Percentiles rank a stretch among this genome's conserved stretches.
Conservation (phyloP, 2,797 vertebrate genomes). For the Helicolenus hilgendorfi region DNA sequence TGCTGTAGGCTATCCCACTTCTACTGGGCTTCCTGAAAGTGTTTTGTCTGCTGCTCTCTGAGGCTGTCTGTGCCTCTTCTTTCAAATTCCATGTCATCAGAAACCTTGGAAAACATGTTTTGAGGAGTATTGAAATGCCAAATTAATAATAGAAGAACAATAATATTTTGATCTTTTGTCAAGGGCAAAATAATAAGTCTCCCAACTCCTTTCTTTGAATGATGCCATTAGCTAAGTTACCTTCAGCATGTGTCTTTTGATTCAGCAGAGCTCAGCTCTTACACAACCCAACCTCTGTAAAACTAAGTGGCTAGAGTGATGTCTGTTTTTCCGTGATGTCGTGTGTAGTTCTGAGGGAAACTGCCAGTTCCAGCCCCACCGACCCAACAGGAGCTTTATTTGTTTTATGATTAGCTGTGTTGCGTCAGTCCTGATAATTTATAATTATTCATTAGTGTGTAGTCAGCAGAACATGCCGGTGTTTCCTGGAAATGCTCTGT, state of each 20-base stretch:
- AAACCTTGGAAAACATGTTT: not conserved
- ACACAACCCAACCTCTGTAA: constrained; percentile 6
- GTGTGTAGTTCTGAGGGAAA: constrained; percentile 2
- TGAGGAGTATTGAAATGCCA: not conserved
- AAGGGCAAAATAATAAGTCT: not conserved
- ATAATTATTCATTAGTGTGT: constrained; percentile 7
- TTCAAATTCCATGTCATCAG: not conserved
- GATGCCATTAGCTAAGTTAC: not conserved
- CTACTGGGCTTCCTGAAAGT: not conserved
- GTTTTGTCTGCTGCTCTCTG: not conserved
- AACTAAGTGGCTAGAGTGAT: constrained; percentile 16
- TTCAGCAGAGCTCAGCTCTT: not conserved
- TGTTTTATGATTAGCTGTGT: constrained; percentile 46
- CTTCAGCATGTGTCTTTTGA: not conserved
- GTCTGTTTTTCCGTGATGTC: constrained; percentile 47
- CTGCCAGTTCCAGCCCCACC: not conserved
- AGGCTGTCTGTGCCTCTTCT: not conserved
- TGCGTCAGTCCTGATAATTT: constrained; percentile 33
- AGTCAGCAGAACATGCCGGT: not conserved
- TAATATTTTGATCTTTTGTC: not conserved
- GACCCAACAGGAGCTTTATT: constrained; percentile 35
- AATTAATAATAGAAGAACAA: not conserved
- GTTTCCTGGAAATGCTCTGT: not conserved
- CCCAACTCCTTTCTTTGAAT: not conserved
- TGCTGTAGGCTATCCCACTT: not conserved